Evolutionary conservation across 2,888 invertebrate species (phyloP), one percentile per base, ranked within the genome.

Genomic region (Conchocele bisecta): DNA sequence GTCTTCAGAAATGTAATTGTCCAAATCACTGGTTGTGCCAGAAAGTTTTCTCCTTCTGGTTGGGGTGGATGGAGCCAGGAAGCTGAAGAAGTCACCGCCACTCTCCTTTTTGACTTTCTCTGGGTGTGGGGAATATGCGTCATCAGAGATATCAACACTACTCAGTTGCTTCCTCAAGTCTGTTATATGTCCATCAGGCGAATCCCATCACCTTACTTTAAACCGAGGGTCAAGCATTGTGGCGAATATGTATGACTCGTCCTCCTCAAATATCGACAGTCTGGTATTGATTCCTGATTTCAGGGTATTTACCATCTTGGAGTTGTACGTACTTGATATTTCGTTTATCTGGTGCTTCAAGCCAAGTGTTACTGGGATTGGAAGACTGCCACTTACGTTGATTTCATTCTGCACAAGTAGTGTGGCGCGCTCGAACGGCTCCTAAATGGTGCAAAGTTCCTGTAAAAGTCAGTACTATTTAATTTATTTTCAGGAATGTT

Each of bases 381-480:
- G 28, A n/a, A 58, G 20, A 46, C 70, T 64, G 3, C 53, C 64
- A 59, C 48, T 51, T 15, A 53, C 67, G n/a, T n/a, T 20, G 17
- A 54, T 67, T n/a, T 67, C 54, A 17, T 42, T 54, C 31, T 67
- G 67, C 24, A 60, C 60, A 9, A 54, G 31, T n/a, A 56, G 20
- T 54, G 60, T 67, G 13, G 60, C 60, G 24, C 46, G 28, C 53
- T 64, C 67, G 50, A 67, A 67, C 29, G 60, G 67, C 24, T 44
- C 41, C 0, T 58, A 41, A 31, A 53, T 46, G 13, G 37, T 39
- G 33, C 51, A 61, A 13, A 63, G 51, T 41, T 65, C 65, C 29
- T 35, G 29, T 22, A 70, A 56, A n/a, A 65, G n/a, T 56, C 31
- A 11, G 29, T 37, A 48, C 41, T 26, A 26, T 41, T 50, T 28